phyloP scores from a whole-genome alignment of 1,140 invertebrate species.

The Leptopilina boulardi region DNA sequence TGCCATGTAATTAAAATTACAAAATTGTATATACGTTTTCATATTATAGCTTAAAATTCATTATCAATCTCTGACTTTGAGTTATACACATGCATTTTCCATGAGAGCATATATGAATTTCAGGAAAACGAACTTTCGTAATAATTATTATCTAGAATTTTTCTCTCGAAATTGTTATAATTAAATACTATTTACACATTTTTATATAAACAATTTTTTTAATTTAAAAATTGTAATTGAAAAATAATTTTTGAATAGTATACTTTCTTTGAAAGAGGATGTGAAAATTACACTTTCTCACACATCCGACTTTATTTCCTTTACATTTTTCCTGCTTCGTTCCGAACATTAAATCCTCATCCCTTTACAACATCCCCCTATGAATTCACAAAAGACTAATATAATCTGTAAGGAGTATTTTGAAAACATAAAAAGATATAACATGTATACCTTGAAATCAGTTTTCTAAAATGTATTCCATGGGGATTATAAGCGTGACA shows the following conservation, averaged over 20 bases:
- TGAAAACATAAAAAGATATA: constrained; percentile 4
- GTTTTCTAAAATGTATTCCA: not conserved
- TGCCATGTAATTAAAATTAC: not conserved
- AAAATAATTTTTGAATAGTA: too few relatives aligned
- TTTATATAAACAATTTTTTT: too few relatives aligned
- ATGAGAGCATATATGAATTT: not conserved
- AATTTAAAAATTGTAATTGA: too few relatives aligned
- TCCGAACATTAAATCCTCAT: not conserved
- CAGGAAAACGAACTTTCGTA: not conserved
- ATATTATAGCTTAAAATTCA: not conserved
- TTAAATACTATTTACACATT: too few relatives aligned
- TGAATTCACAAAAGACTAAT: constrained; percentile 14
- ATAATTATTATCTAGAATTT: not conserved
- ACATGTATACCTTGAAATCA: not conserved
- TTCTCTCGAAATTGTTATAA: too few relatives aligned
- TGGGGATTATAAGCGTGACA: constrained; percentile 7
- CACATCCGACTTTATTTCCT: not conserved
- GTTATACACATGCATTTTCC: not conserved
- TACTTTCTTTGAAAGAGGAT: not conserved
- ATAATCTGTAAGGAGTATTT: not conserved
- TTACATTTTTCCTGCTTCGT: not conserved
- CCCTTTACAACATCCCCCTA: not conserved
- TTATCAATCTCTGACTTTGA: not conserved
- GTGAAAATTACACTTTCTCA: not conserved
- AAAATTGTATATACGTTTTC: not conserved